These are phyloP conservation scores for Psittacus erithacus DNA, from an alignment of 2,113 vertebrate genomes.

Conservation along the genomic window DNA sequence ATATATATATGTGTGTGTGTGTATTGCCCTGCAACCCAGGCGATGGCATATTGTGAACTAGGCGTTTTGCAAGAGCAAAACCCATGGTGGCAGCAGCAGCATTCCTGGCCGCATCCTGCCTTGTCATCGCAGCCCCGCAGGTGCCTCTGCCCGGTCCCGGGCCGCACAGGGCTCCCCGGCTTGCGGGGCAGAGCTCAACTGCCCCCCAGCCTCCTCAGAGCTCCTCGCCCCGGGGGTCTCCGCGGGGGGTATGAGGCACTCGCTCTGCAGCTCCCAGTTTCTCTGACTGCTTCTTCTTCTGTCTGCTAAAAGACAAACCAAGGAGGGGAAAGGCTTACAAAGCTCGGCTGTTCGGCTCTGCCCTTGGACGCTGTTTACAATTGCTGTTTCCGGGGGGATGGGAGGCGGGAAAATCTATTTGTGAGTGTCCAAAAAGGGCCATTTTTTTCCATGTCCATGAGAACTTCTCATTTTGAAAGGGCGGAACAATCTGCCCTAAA, in stretches of 20 bases:
- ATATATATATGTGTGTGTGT: no score
- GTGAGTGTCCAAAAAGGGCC: background rate
- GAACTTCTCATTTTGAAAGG: background rate
- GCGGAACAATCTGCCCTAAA: background rate
- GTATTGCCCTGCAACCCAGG: background rate
- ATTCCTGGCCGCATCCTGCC: background rate
- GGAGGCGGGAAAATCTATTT: background rate
- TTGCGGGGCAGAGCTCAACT: background rate
- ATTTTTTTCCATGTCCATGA: background rate
- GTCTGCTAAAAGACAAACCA: background rate
- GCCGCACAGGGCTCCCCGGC: accelerated
- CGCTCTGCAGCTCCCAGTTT: background rate
- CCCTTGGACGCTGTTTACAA: background rate
- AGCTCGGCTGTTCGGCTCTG: background rate
- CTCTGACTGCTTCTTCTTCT: background rate
- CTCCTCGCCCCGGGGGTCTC: background rate
- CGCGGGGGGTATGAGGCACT: no score
- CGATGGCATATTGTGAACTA: background rate
- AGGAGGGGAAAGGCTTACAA: background rate
- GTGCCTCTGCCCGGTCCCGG: background rate
- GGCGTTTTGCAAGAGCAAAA: background rate
- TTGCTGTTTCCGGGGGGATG: background rate
- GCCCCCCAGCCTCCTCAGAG: background rate
- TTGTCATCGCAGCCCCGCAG: background rate
- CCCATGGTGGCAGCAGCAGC: background rate